Evolutionary conservation across 1,140 invertebrate species (phyloP).

Genomic region (Saccostrea cuccullata): DNA sequence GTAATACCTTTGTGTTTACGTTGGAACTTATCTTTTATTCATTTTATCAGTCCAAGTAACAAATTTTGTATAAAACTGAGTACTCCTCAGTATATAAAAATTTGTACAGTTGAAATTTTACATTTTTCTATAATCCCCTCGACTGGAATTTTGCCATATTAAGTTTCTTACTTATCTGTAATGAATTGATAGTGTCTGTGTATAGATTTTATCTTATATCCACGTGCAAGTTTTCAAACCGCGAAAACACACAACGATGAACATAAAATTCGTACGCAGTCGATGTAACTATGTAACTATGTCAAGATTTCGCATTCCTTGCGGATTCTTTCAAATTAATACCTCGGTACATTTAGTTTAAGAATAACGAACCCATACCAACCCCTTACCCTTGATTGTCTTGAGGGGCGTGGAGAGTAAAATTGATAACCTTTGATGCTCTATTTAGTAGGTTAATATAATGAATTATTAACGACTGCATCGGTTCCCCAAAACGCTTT

Average conservation of each 20-base stretch:
- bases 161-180: background rate
- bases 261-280: constrained; percentile 12
- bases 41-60: background rate
- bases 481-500: background rate
- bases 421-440: background rate
- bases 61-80: background rate
- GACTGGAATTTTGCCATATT: background rate
- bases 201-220: background rate
- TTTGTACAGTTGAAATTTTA: background rate
- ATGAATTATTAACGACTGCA: constrained; percentile 6
- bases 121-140: background rate
- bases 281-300: background rate
- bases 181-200: background rate
- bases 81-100: background rate
- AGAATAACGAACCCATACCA: background rate
- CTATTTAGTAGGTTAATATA: constrained; percentile 16
- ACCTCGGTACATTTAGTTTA: background rate
- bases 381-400: background rate
- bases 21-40: background rate
- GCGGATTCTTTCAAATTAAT: constrained; percentile 9
- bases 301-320: background rate
- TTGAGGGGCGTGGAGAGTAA: background rate
- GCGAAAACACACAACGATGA: background rate
- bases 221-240: background rate
- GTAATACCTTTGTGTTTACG: too few relatives aligned